Evolutionary conservation across 2,888 invertebrate genomes (phyloP).

Genomic region (Bruchidius siliquastri): DNA sequence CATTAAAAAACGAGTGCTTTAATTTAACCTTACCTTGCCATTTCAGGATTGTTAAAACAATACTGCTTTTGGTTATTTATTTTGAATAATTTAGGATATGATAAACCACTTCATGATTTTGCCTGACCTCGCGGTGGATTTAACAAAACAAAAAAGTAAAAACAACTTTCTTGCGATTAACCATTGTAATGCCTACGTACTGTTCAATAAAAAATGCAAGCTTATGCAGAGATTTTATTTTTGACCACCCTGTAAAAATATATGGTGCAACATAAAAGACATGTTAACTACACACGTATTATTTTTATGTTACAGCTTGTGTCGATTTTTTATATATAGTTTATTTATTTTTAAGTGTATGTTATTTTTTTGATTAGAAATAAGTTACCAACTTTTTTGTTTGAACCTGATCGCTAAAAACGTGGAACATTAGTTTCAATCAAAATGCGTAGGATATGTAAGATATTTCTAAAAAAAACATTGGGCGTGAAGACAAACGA

Average conservation of each 20-base stretch:
- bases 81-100: too few species aligned
- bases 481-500: not conserved
- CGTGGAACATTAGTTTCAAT: not conserved
- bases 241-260: not conserved
- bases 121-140: too few species aligned
- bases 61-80: too few species aligned
- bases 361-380: not conserved
- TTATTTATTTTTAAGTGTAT: not conserved
- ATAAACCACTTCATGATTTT: too few species aligned
- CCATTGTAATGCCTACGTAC: too few species aligned
- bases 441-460: not conserved
- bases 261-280: slow-evolving; percentile 2
- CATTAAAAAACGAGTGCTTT: too few species aligned
- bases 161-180: too few species aligned
- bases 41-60: too few species aligned
- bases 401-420: not conserved
- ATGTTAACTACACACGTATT: not conserved
- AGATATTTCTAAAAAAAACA: not conserved
- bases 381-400: not conserved
- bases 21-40: too few species aligned
- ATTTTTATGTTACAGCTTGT: slow-evolving; percentile 7
- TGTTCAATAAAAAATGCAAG: not conserved
- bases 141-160: too few species aligned
- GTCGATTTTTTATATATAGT: slow-evolving; percentile 5
- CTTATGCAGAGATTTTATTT: not conserved